Evolutionary conservation across 1,140 invertebrate species (phyloP), one percentile per base, ranked within the genome.

Genomic region (Apis laboriosa): DNA sequence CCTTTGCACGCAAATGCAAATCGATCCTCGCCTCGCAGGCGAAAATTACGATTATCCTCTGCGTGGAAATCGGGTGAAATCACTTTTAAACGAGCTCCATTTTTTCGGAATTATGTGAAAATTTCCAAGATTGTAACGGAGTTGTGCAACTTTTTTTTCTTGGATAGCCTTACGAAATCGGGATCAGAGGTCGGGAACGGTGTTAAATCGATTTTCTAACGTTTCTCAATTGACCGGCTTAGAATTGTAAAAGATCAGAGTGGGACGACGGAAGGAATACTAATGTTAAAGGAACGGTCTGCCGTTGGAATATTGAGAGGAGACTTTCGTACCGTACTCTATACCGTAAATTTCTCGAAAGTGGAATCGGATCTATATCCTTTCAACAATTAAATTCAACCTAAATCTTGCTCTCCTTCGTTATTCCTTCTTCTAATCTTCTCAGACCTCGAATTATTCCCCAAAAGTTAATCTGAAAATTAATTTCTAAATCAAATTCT

Each of bases 1-100:
- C 68, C 28, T 24, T 61, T 73, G 68, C 86, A 80, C 82, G 84
- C 82, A 71, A 86, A 87, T 84, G 86, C 81, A 86, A 87, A 87
- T 87, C 85, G 85, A 56, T 21, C 77, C 58, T 53, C 77, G 75
- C 72, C 28, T 28, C 60, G 66, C 77, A 86, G 85, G 85, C 84
- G 86, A 85, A 76, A 86, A 87, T 87, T 86, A 86, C 86, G 28
- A 28, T 28, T 28, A 2, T 28, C 28, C 28, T 28, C 28, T 2
- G 28, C 28, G 28, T 28, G 28, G 1, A 2, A 28, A 28, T 51
- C 73, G 74, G 73, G 60, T 68, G 53, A n/a, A 49, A 24, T 43
- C 58, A 49, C 58, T 86, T 86, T 87, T 73, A 74, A 77, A 80
- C 56, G 67, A 84, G 74, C 53, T 80, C 63, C 34, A 34, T 4